phyloP scores from a whole-genome alignment of 2,888 invertebrate genomes.

The Lissonota sp. region DNA sequence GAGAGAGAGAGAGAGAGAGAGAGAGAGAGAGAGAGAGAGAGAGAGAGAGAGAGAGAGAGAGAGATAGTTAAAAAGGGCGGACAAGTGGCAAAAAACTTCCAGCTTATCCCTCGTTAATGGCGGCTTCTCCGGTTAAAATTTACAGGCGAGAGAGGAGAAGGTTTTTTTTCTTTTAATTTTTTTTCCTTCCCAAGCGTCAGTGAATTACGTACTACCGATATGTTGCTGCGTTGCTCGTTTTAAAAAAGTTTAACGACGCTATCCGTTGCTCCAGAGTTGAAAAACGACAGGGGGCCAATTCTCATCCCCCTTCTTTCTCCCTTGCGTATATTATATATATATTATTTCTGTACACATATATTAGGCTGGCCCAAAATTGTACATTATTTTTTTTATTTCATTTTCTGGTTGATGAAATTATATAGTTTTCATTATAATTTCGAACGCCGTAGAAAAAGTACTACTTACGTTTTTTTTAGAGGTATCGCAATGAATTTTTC shows the following conservation, averaged over 20 bases:
- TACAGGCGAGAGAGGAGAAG: conserved; percentile 28
- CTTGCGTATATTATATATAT: too few species aligned
- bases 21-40: background rate
- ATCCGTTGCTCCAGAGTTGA: background rate
- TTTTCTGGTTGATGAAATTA: too few species aligned
- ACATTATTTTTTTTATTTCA: too few species aligned
- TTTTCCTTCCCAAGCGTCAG: conserved; percentile 5
- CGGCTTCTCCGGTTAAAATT: conserved; percentile 35
- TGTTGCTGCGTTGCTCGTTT: conserved; percentile 19
- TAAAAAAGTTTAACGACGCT: conserved; percentile 45
- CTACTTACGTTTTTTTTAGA: too few species aligned
- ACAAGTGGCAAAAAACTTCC: conserved; percentile 53
- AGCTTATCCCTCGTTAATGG: conserved; percentile 31
- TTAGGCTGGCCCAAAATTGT: too few species aligned
- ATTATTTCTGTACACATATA: too few species aligned
- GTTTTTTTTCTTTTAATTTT: conserved; percentile 8
- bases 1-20: too few species aligned
- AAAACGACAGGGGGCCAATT: conserved; percentile 29
- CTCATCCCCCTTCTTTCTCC: background rate
- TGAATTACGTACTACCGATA: conserved; percentile 40
- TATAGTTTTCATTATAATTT: too few species aligned
- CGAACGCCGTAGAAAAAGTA: too few species aligned
- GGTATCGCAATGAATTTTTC: too few species aligned
- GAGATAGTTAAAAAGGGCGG: conserved; percentile 32
- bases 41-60: conserved; percentile 2